These are phyloP conservation scores for Julus scanicus DNA, from an alignment of 2,888 invertebrate species.

Conservation along the genomic window DNA sequence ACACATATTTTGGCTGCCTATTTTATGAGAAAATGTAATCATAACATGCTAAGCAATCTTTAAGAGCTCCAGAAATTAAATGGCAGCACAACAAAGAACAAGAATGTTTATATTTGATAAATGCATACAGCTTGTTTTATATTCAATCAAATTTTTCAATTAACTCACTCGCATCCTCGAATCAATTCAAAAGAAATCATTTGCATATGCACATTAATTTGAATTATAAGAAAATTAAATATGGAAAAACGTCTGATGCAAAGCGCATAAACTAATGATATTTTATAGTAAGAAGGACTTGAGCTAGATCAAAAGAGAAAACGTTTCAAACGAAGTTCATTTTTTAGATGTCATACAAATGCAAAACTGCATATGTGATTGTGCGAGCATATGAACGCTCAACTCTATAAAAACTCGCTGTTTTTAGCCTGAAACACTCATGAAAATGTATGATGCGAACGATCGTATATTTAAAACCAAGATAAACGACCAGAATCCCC, in stretches of 20 bases:
- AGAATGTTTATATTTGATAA: background rate
- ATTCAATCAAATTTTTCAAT: background rate
- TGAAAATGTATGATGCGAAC: constrained; percentile 39
- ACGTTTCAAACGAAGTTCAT: background rate
- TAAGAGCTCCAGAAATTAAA: background rate
- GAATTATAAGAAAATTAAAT: background rate
- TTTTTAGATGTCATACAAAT: constrained; percentile 22
- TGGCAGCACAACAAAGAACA: background rate
- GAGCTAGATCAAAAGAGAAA: background rate
- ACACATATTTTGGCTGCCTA: no score
- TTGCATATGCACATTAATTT: background rate
- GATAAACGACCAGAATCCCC: constrained; percentile 17
- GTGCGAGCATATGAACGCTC: background rate
- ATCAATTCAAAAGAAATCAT: background rate
- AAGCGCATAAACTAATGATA: background rate
- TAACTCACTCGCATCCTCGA: background rate
- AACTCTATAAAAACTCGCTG: constrained; percentile 18
- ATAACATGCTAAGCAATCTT: background rate
- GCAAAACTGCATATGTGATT: background rate
- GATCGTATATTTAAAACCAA: constrained; percentile 34
- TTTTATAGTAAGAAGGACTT: background rate
- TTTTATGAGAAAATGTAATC: no score
- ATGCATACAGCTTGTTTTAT: background rate
- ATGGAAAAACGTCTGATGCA: background rate
- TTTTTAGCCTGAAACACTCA: constrained; percentile 42